Percentiles rank a stretch among this genome's conserved stretches.
Conservation (phyloP, 1,140 invertebrate species). For the Caenorhabditis elegans region WBcel235 BX284605.5:7841001-7841500, state of each 20-base stretch:
- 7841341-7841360: constrained; percentile 83
- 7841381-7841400: neutral
- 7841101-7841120: constrained; percentile 64
- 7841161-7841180: constrained; percentile 81
- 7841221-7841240: neutral
- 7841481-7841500: neutral
- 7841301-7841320: constrained; percentile 81
- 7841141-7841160: constrained; percentile 76
- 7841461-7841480: constrained; percentile 29
- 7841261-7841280: constrained; percentile 79
- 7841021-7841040: constrained; percentile 53
- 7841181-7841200: constrained; percentile 77
- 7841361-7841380: constrained; percentile 73
- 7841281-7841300: constrained; percentile 74
- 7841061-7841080: constrained; percentile 36
- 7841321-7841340: constrained; percentile 83
- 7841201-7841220: constrained; percentile 72
- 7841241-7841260: constrained; percentile 73
- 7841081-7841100: constrained; percentile 59
- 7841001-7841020: constrained; percentile 58
- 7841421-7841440: neutral
- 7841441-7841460: constrained; percentile 4
- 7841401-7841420: neutral
- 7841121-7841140: constrained; percentile 71
- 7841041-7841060: neutral